Conservation (phyloP, 2,888 invertebrate species). For the Actias luna region DNA sequence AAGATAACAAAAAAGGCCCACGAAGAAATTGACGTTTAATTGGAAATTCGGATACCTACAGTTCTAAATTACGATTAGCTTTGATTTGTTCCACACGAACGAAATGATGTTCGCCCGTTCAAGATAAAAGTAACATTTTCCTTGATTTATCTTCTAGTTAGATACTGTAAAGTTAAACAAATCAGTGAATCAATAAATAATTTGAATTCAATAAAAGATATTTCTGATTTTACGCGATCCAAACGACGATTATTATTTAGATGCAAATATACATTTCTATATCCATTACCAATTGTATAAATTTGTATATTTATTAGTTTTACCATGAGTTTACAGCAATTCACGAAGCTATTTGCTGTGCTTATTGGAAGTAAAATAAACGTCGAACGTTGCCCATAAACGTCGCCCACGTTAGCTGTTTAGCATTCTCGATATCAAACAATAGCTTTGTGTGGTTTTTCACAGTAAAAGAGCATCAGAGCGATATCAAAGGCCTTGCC, state of each 20-base stretch:
- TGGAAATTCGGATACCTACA: not conserved
- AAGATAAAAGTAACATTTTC: not conserved
- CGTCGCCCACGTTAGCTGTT: conserved; percentile 30
- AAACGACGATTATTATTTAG: not conserved
- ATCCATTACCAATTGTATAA: not conserved
- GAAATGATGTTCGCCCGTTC: not conserved
- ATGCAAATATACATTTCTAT: not conserved
- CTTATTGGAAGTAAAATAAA: conserved; percentile 41
- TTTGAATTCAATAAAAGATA: not conserved
- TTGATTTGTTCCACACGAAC: not conserved
- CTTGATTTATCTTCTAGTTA: not conserved
- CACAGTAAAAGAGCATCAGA: not conserved
- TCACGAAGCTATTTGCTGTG: conserved; percentile 13
- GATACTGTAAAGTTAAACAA: not conserved
- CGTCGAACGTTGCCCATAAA: conserved; percentile 50
- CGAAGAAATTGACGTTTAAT: not conserved
- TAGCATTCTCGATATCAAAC: conserved; percentile 12
- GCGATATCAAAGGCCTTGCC: not conserved
- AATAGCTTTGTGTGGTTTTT: not conserved
- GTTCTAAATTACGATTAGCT: not conserved
- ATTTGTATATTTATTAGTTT: not conserved
- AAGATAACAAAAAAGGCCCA: not conserved
- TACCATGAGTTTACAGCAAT: conserved; percentile 7
- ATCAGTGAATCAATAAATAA: not conserved
- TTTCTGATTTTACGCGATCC: not conserved